Base-by-base conservation (phyloP, 2,113 vertebrate species). In the Terrapene triunguis region DNA sequence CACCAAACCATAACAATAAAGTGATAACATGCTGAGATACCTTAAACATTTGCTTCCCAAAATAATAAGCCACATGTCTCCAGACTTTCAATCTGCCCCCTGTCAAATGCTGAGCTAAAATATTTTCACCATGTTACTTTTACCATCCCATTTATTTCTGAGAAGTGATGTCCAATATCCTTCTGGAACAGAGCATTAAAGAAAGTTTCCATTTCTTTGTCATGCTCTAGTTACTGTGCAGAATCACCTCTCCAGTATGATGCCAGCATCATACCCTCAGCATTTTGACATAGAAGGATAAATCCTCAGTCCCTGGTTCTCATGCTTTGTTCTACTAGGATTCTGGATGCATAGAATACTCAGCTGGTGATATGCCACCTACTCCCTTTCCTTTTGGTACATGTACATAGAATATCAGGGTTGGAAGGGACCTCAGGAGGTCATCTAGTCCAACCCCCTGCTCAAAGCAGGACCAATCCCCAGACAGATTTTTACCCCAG, bases 251-350 rank as follows among this genome's bases (percentile, higher is more conserved):
- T 89, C 55, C 38, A 92, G 38, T 89, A 90, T 89, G 55, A 84
- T 94, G 8, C 11, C 13, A 12, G 11, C 57, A 82, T 48, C n/a
- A 92, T 55, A 44, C 87, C 96, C 96, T 90, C 44, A 84, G 95
- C 93, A 96, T 90, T 62, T 82, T 62, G 90, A 95, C 90, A 95
- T 82, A 80, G 87, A 95, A 44, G 12, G 95, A 94, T 92, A 93
- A 95, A 76, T 69, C 79, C 55, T 95, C 69, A 92, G 6, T 8
- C 69, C 27, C 48, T 91, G 3, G 85, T 92, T 72, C 48, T 25
- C 81, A 57, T 94, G 83, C 48, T 93, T 55, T 44, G 93, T 0
- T 1, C 84, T 92, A 76, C 54, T 32, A 80, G 92, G 95, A 96
- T 95, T 92, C 93, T 93, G 80, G 96, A 91, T 82, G 59, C n/a